phyloP scores from a whole-genome alignment of 92 coral and sea anemone genomes.

The Zoanthus sociatus region DNA sequence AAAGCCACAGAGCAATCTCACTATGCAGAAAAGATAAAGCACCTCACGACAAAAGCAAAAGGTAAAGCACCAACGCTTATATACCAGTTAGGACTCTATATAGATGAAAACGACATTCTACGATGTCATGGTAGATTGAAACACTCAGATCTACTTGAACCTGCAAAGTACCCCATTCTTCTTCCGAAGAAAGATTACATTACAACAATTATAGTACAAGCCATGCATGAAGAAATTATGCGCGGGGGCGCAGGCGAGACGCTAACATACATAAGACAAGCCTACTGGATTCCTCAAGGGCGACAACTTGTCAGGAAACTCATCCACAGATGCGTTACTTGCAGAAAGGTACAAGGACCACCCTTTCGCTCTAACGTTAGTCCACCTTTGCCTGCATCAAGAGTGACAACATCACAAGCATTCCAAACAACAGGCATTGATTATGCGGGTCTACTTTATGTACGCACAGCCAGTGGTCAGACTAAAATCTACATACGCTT shows the following conservation, averaged over 20 bases:
- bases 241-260: constrained; percentile 18
- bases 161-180: constrained; percentile 3
- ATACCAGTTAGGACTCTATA: too few relatives aligned
- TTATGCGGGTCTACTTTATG: too few relatives aligned
- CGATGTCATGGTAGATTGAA: constrained; percentile 9
- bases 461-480: too few relatives aligned
- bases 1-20: too few relatives aligned
- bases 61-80: not conserved
- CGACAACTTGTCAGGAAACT: constrained; percentile 4
- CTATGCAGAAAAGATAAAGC: too few relatives aligned
- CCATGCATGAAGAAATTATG: constrained; percentile 1
- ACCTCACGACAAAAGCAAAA: too few relatives aligned
- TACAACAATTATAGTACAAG: not conserved
- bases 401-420: constrained; percentile 7
- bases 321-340: not conserved
- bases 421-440: too few relatives aligned
- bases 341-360: constrained; percentile 17
- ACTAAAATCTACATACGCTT: not conserved
- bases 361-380: not conserved
- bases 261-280: constrained; percentile 33
- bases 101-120: not conserved
- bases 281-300: constrained; percentile 24
- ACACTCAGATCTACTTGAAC: constrained; percentile 11
- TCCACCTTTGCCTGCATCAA: not conserved
- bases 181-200: constrained; percentile 5